A percentile compares a stretch with the other conserved stretches of the same genome.
Conservation (phyloP, 2,797 vertebrate species). For the Chrysolophus pictus region DNA sequence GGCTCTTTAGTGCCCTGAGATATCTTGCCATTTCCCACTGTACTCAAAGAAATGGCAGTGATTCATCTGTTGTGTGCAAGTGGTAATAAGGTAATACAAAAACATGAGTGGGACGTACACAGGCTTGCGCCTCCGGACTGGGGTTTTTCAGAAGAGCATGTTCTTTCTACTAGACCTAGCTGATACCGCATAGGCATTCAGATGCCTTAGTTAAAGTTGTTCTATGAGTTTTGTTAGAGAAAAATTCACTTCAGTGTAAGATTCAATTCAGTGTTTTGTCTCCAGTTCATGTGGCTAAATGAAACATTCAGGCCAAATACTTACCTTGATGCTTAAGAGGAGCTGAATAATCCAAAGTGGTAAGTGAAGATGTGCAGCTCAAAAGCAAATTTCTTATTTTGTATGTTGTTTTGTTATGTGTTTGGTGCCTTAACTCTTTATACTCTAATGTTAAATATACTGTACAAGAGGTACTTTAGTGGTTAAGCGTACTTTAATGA, state of each 20-base stretch:
- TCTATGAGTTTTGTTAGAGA: not conserved
- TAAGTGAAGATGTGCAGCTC: not conserved
- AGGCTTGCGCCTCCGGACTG: not conserved
- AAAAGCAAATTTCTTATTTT: not conserved
- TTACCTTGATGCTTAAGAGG: not conserved
- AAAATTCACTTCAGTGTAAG: not conserved
- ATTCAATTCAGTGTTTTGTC: not conserved
- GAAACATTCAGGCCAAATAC: not conserved
- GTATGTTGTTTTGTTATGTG: slow-evolving; percentile 10
- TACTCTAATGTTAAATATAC: not conserved
- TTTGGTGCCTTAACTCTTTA: slow-evolving; percentile 63
- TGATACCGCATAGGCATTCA: not conserved
- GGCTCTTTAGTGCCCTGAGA: not conserved
- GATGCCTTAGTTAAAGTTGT: not conserved
- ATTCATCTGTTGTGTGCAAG: not conserved
- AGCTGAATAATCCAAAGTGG: not conserved
- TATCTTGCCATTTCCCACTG: not conserved
- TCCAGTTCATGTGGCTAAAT: not conserved
- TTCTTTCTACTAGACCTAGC: not conserved
- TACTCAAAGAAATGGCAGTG: not conserved
- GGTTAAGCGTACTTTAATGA: slow-evolving; percentile 25
- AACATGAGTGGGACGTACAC: not conserved
- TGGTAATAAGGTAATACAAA: not conserved
- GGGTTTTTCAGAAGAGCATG: not conserved
- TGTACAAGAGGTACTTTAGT: not conserved